phyloP scores from a whole-genome alignment of 2,797 vertebrate species.

The Aratinga solstitialis region DNA sequence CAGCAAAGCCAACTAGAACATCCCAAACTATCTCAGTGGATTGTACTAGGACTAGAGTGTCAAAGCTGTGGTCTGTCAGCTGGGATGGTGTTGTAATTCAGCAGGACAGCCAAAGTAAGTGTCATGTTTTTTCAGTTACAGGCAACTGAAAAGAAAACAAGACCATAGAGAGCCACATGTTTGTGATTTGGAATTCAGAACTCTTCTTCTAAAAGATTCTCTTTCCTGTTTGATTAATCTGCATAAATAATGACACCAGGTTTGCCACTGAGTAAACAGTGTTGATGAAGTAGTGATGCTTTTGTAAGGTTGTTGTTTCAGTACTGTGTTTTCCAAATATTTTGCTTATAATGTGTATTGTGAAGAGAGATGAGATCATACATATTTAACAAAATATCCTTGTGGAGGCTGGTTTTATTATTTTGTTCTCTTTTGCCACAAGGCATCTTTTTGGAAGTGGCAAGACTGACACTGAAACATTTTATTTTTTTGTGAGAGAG shows the following conservation, averaged over 20 bases:
- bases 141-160: constrained; percentile 64
- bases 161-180: constrained; percentile 12
- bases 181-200: constrained; percentile 57
- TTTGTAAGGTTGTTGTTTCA: constrained; percentile 51
- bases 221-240: constrained; percentile 70
- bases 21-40: neutral
- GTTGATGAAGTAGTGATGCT: neutral
- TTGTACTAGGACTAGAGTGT: neutral
- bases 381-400: neutral
- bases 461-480: neutral
- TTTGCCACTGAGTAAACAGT: constrained; percentile 37
- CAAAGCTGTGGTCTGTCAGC: neutral
- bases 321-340: constrained; percentile 25
- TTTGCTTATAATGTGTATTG: constrained; percentile 54
- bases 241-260: constrained; percentile 69
- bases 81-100: neutral
- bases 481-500: neutral
- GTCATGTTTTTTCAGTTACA: constrained; percentile 52
- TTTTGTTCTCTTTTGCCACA: constrained; percentile 7
- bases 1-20: neutral
- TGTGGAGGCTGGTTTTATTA: neutral
- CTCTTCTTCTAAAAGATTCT: constrained; percentile 45
- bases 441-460: neutral
- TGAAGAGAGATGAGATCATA: constrained; percentile 32
- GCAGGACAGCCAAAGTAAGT: constrained; percentile 23